Conservation (phyloP, 2,797 vertebrate genomes). For the Brachyalestes nurse region DNA sequence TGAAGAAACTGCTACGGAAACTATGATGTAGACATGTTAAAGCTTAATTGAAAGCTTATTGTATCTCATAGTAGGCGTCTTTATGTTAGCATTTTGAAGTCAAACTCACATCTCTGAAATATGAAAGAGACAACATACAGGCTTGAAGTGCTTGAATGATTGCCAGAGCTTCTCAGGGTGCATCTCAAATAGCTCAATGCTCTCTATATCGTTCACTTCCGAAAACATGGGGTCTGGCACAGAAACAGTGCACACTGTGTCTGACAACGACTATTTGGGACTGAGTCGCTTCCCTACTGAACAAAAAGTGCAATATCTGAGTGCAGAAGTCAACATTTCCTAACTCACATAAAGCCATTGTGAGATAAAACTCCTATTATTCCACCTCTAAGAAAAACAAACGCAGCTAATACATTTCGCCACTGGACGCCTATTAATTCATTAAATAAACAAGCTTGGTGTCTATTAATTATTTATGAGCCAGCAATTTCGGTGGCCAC, state of each 20-base stretch:
- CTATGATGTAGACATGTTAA: neutral
- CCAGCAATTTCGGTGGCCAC: constrained; percentile 72
- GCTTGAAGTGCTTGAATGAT: neutral
- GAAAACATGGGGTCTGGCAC: too few species aligned
- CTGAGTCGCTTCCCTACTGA: too few species aligned
- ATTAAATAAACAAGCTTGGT: constrained; percentile 88
- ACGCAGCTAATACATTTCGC: constrained; percentile 58
- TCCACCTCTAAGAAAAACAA: constrained; percentile 17
- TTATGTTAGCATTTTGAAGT: neutral
- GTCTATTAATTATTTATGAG: constrained; percentile 87
- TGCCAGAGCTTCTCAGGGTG: neutral
- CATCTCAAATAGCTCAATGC: too few species aligned
- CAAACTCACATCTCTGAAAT: neutral
- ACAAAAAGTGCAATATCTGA: too few species aligned
- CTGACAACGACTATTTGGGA: too few species aligned
- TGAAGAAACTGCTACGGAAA: neutral
- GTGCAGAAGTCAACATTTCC: too few species aligned
- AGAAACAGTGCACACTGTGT: too few species aligned
- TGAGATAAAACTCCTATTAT: constrained; percentile 2
- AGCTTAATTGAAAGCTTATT: neutral
- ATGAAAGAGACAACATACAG: neutral
- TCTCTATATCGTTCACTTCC: too few species aligned
- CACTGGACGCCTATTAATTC: constrained; percentile 87
- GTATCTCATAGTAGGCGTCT: neutral
- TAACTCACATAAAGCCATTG: too few species aligned